phyloP scores from a whole-genome alignment of 1,140 invertebrate genomes.

The Orius laevigatus region DNA sequence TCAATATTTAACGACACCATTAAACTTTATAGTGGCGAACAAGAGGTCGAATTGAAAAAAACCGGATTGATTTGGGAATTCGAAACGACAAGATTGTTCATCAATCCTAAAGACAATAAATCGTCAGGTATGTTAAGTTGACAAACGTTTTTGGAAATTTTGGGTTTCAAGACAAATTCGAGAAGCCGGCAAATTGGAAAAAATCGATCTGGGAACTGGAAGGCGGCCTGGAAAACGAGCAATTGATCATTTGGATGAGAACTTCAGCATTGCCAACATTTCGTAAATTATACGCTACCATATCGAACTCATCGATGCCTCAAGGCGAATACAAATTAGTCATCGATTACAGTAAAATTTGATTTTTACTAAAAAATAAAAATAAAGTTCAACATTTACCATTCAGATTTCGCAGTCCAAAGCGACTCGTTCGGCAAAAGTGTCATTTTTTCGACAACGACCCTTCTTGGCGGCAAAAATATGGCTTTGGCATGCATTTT shows the following conservation, averaged over 20 bases:
- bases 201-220: constrained; percentile 67
- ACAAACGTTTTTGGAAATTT: no score
- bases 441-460: constrained; percentile 91
- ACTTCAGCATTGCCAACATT: constrained; percentile 92
- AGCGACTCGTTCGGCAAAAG: constrained; percentile 81
- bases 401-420: constrained; percentile 72
- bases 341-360: constrained; percentile 46
- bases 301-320: constrained; percentile 45
- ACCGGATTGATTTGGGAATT: constrained; percentile 96
- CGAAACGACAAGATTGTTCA: constrained; percentile 86
- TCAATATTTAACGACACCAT: constrained; percentile 65
- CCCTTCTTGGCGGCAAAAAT: constrained; percentile 91
- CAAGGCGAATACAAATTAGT: constrained; percentile 49
- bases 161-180: constrained; percentile 41
- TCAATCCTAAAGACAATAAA: constrained; percentile 49
- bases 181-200: constrained; percentile 64
- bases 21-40: neutral
- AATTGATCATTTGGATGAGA: constrained; percentile 97
- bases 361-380: neutral
- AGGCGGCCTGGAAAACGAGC: constrained; percentile 87
- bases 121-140: no score
- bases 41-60: constrained; percentile 43
- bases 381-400: neutral
- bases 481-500: constrained; percentile 95
- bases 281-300: constrained; percentile 77